A percentile compares a stretch with the other conserved stretches of the same genome.
Evolutionary conservation across 2,113 vertebrate species (phyloP).

Genomic region (Paedocypris sp.): DNA sequence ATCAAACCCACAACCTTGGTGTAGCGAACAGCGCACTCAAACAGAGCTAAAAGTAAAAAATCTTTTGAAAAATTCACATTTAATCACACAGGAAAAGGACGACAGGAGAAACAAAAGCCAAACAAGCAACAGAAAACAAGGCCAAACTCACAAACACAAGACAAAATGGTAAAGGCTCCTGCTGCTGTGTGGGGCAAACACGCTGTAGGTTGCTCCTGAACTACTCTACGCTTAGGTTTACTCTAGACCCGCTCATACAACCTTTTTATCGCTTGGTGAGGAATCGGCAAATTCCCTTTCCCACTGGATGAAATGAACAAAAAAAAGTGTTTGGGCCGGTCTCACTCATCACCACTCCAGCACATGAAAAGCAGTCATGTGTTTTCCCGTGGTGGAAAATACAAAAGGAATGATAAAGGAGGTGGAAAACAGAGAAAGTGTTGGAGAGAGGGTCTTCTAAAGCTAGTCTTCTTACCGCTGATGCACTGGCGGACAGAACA

Average conservation of each 20-base stretch:
- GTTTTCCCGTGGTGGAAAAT: neutral
- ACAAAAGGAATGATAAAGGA: neutral
- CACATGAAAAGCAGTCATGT: neutral
- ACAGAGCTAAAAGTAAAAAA: no score
- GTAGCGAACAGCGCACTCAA: no score
- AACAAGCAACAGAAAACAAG: no score
- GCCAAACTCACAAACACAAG: no score
- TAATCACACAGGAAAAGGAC: no score
- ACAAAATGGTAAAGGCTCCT: no score
- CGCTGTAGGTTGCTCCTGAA: no score
- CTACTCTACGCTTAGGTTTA: neutral
- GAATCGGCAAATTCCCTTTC: slow-evolving; percentile 8
- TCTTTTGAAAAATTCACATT: no score
- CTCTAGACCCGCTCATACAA: neutral
- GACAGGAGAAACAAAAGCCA: no score
- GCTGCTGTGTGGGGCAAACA: no score
- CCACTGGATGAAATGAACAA: slow-evolving; percentile 10
- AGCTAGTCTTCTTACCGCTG: slow-evolving; percentile 76
- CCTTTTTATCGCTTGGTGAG: slow-evolving; percentile 1
- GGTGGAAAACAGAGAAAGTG: neutral
- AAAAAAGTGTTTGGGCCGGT: neutral
- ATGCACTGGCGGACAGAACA: slow-evolving; percentile 93
- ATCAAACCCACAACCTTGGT: no score
- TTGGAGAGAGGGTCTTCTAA: neutral
- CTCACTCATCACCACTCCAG: neutral